These are phyloP conservation scores for Otocyon megalotis DNA, from an alignment of 2,113 vertebrate genomes.

Conservation along the genomic window DNA sequence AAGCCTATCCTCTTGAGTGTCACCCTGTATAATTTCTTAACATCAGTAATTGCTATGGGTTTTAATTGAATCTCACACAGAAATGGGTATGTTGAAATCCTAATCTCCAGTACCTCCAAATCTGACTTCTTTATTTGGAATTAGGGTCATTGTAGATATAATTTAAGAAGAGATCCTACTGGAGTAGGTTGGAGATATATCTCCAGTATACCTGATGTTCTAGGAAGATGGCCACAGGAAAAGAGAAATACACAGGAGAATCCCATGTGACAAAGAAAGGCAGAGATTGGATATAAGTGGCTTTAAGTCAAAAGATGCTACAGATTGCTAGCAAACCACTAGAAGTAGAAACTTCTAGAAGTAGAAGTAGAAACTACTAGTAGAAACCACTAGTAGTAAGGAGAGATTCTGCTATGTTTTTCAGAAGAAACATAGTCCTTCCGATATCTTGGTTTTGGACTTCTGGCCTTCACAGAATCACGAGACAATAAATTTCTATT, in stretches of 20 bases:
- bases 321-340: background rate
- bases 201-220: background rate
- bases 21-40: background rate
- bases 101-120: background rate
- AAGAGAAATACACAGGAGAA: background rate
- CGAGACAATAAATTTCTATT: background rate
- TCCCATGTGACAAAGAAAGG: background rate
- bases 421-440: background rate
- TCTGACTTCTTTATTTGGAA: background rate
- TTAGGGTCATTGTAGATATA: background rate
- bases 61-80: background rate
- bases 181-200: background rate
- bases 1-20: background rate
- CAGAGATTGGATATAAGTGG: background rate
- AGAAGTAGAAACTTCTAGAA: too few species aligned
- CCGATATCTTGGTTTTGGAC: background rate
- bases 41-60: background rate
- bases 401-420: background rate
- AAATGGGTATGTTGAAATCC: background rate
- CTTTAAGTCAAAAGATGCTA: background rate
- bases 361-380: too few species aligned
- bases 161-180: background rate
- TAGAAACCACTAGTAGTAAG: too few species aligned
- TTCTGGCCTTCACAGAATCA: background rate
- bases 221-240: background rate